These are phyloP conservation scores for Tympanoctomys barrerae DNA, from an alignment of 2,797 vertebrate genomes.

Conservation along the genomic window DNA sequence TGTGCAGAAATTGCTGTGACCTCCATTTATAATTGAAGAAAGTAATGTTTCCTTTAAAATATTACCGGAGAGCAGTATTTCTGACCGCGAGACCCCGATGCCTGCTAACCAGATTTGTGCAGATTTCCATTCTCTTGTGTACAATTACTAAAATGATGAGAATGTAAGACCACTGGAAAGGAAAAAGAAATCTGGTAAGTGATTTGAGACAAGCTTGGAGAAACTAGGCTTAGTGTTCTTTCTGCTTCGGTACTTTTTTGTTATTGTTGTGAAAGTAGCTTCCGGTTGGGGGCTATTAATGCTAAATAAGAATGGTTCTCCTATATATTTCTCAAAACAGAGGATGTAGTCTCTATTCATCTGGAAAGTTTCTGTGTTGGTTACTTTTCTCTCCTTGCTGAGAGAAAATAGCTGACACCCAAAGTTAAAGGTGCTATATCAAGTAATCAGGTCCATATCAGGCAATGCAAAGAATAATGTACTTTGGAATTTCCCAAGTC, in stretches of 20 bases:
- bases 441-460: neutral
- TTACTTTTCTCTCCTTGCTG: neutral
- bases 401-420: neutral
- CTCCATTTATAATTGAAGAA: conserved; percentile 80
- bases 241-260: neutral
- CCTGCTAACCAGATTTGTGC: conserved; percentile 70
- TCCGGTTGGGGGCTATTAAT: neutral
- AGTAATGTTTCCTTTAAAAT: conserved; percentile 72
- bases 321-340: neutral
- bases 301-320: neutral
- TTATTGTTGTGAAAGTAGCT: neutral
- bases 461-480: neutral
- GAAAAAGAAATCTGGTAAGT: conserved; percentile 48
- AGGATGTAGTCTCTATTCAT: neutral
- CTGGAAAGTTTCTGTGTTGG: neutral
- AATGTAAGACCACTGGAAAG: neutral
- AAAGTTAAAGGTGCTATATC: neutral
- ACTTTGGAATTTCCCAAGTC: neutral
- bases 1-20: conserved; percentile 74
- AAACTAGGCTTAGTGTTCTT: neutral
- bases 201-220: neutral
- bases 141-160: conserved; percentile 67
- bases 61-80: conserved; percentile 68
- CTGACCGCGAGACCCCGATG: conserved; percentile 57
- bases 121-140: conserved; percentile 71